phyloP scores from a whole-genome alignment of 23 tunicate species.

The Ciona savignyi region DNA sequence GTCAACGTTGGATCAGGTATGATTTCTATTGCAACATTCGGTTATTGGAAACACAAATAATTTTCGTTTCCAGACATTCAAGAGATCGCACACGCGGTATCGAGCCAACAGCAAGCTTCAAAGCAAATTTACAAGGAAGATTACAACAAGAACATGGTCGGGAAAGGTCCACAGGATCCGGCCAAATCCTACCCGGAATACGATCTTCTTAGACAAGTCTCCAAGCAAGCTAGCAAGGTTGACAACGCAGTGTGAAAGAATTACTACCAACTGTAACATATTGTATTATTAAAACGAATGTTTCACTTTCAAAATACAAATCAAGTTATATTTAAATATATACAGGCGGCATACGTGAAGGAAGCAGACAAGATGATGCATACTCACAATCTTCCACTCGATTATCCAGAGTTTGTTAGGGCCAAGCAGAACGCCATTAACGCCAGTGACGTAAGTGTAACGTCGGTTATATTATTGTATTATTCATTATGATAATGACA shows the following conservation, averaged over 20 bases:
- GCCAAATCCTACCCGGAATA: conserved; percentile 79
- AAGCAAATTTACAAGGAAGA: conserved; percentile 46
- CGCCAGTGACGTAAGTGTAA: conserved; percentile 93
- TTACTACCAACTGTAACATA: too few species aligned
- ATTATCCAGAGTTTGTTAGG: conserved; percentile 89
- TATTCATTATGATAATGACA: background rate
- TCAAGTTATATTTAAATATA: background rate
- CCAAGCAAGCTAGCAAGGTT: conserved; percentile 67
- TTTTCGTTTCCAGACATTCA: conserved; percentile 46
- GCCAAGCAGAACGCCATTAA: conserved; percentile 67
- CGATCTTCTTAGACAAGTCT: conserved; percentile 40
- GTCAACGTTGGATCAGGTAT: background rate
- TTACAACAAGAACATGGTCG: conserved; percentile 62
- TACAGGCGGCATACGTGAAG: conserved; percentile 51
- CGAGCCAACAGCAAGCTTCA: conserved; percentile 55
- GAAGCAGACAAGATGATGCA: conserved; percentile 96
- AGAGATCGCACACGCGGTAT: conserved; percentile 62
- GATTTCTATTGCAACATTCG: background rate
- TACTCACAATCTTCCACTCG: conserved; percentile 71
- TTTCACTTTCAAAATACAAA: too few species aligned
- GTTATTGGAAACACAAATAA: too few species aligned
- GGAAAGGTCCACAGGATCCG: conserved; percentile 64
- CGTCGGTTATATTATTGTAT: background rate
- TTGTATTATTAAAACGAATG: too few species aligned
- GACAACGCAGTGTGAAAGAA: too few species aligned